A percentile compares a stretch with the other conserved stretches of the same genome.
Evolutionary conservation across 2,888 invertebrate species (phyloP).

Genomic region (Cataglyphis albicans): DNA sequence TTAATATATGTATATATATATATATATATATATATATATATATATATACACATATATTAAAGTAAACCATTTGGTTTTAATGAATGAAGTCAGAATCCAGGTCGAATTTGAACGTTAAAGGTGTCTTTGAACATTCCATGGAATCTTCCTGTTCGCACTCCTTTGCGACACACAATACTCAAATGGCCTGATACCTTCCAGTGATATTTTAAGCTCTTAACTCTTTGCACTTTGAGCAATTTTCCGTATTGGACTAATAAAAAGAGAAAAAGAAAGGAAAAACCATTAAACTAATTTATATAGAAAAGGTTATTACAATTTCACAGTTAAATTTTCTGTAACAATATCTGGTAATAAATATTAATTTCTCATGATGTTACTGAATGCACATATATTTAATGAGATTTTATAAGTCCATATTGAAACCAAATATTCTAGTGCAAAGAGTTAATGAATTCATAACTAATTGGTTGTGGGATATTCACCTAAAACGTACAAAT

Average conservation of each 20-base stretch:
- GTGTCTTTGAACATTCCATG: slow-evolving; percentile 30
- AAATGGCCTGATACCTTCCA: slow-evolving; percentile 41
- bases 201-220: slow-evolving; percentile 33
- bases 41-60: not conserved
- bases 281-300: slow-evolving; percentile 20
- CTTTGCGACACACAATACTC: slow-evolving; percentile 7
- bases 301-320: not conserved
- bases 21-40: not conserved
- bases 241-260: not conserved
- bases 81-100: not conserved
- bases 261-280: not conserved
- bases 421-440: slow-evolving; percentile 41
- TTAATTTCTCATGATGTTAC: not conserved
- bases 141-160: slow-evolving; percentile 30
- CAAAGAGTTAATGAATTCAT: slow-evolving; percentile 46
- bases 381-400: not conserved
- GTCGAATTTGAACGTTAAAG: slow-evolving; percentile 37
- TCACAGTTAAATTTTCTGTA: not conserved
- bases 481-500: slow-evolving; percentile 61
- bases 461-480: slow-evolving; percentile 46
- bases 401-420: slow-evolving; percentile 8
- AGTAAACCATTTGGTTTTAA: slow-evolving; percentile 6
- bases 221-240: slow-evolving; percentile 37
- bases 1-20: not conserved
- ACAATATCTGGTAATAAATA: not conserved